Percentiles rank a stretch among this genome's conserved stretches.
Conservation (phyloP, 2,888 invertebrate genomes). For the Caenorhabditis sulstoni region DNA sequence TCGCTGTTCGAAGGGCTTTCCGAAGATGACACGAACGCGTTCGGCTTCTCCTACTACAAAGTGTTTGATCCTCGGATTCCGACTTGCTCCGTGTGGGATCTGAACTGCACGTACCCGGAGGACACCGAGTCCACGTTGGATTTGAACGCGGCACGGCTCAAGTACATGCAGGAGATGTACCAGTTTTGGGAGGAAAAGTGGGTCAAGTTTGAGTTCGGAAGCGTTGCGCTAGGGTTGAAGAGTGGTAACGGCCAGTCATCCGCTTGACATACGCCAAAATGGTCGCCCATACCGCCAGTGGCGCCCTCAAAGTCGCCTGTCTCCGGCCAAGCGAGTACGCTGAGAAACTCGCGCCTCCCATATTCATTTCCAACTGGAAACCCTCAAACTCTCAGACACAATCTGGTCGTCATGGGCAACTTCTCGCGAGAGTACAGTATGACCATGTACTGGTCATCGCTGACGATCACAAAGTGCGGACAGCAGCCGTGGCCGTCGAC, state of each 20-base stretch:
- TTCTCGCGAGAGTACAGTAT: constrained; percentile 78
- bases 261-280: too few species aligned
- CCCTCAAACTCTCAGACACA: constrained; percentile 25
- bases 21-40: constrained; percentile 71
- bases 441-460: constrained; percentile 78
- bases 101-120: constrained; percentile 52
- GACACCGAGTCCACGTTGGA: constrained; percentile 43
- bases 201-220: background rate
- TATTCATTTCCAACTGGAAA: too few species aligned
- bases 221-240: background rate
- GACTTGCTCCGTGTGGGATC: constrained; percentile 43
- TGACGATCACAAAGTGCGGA: constrained; percentile 78
- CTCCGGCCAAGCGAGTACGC: too few species aligned
- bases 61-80: constrained; percentile 75
- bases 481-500: constrained; percentile 78
- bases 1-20: constrained; percentile 72
- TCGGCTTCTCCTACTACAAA: constrained; percentile 74
- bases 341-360: too few species aligned
- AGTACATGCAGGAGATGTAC: constrained; percentile 61
- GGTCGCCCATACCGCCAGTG: too few species aligned
- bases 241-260: too few species aligned
- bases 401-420: constrained; percentile 64
- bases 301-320: too few species aligned
- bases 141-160: constrained; percentile 61
- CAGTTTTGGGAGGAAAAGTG: constrained; percentile 65